Evolutionary conservation across 2,888 invertebrate species (phyloP).

Genomic region (Cheilosia pagana): DNA sequence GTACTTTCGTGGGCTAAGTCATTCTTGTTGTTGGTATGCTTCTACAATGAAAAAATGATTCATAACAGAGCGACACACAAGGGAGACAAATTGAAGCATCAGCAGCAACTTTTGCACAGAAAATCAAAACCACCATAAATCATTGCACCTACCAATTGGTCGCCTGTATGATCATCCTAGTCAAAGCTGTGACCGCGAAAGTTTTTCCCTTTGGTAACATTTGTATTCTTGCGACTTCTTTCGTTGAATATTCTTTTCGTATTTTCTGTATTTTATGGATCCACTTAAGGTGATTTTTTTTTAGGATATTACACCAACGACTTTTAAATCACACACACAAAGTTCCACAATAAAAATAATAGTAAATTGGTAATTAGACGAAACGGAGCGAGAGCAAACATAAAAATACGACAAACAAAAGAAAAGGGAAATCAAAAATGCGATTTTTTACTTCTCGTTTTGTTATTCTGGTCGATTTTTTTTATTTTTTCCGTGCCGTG

Average conservation of each 20-base stretch:
- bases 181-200: slow-evolving; percentile 18
- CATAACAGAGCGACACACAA: slow-evolving; percentile 75
- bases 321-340: slow-evolving; percentile 40
- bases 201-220: slow-evolving; percentile 44
- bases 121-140: slow-evolving; percentile 21
- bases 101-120: slow-evolving; percentile 22
- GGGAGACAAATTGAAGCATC: slow-evolving; percentile 39
- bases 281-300: slow-evolving; percentile 14
- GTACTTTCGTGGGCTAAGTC: slow-evolving; percentile 39
- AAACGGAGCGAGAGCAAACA: slow-evolving; percentile 56
- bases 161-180: slow-evolving; percentile 22
- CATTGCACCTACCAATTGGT: slow-evolving; percentile 58
- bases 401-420: slow-evolving; percentile 51
- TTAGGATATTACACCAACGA: slow-evolving; percentile 12
- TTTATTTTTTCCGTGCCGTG: slow-evolving; percentile 56
- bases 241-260: slow-evolving; percentile 24
- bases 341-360: slow-evolving; percentile 48
- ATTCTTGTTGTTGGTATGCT: slow-evolving; percentile 42
- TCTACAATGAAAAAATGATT: slow-evolving; percentile 63
- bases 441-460: slow-evolving; percentile 61
- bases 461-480: slow-evolving; percentile 60
- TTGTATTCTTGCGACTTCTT: slow-evolving; percentile 20
- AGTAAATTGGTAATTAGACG: slow-evolving; percentile 55
- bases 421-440: slow-evolving; percentile 59
- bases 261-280: slow-evolving; percentile 20